Evolutionary conservation across 2,888 invertebrate genomes (phyloP), one percentile per base, ranked within the genome.

Genomic region (Ormyrus pomaceus): DNA sequence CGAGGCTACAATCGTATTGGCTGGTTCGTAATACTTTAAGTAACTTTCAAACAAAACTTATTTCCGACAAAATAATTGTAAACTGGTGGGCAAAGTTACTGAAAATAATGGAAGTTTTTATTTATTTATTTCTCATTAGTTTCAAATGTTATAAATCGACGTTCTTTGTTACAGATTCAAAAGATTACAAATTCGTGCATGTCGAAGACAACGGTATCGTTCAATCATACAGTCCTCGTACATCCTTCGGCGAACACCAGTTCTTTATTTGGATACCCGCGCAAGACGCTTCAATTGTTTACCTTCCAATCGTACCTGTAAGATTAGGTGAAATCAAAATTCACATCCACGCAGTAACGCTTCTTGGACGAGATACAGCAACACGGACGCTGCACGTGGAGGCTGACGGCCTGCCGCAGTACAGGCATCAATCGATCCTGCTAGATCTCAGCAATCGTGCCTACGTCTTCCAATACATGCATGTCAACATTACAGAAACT

Each of bases 401-500:
- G 93, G 93, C 98, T 6, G 98, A 99, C 91, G 99, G 99, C 10
- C 92, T 98, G 2, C 96, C 97, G 0, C 98, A 98, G 87, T 94
- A 96, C 91, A 94, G 97, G 0, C 98, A 99, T 92, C 97, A 98
- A 84, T 96, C 98, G 0, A 94, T 97, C 66, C 92, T 99, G 0
- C 92, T 99, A 9, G 98, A 99, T 92, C 93, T 99, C 79, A 98
- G 97, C 83, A 98, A 96, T 91, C 94, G 97, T 56, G 97, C 97
- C 0, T 96, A 96, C 91, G 95, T 96, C 72, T 95, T 98, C 92
- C 98, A 98, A 87, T 98, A 98, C 90, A 95, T 99, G 94, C 97
- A 98, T 91, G 96, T 98, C 0, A 97, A 98, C 91, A 95, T 99
- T 6, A 98, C 98, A 0, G 98, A 99, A 91, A 95, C 96, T 1